These are phyloP conservation scores for Tromatobia lineatoria DNA, from an alignment of 2,888 invertebrate genomes.

Conservation along the genomic window DNA sequence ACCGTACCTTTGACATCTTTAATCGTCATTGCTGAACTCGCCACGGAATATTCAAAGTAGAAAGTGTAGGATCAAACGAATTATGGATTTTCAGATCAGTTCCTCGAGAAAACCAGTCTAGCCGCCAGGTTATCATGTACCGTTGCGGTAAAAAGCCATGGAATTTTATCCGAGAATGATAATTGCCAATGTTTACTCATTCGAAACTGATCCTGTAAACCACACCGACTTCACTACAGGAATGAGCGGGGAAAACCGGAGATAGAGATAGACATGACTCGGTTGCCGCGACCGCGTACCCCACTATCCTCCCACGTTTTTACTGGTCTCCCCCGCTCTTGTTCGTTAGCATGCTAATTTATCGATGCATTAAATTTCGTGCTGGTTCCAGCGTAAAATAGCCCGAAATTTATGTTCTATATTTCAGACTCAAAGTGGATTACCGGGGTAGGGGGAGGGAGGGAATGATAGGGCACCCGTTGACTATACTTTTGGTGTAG, in stretches of 20 bases:
- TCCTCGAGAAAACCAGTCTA: neutral
- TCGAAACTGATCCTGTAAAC: conserved; percentile 41
- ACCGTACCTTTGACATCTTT: neutral
- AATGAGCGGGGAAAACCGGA: conserved; percentile 44
- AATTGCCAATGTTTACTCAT: conserved; percentile 15
- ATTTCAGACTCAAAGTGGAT: conserved; percentile 80
- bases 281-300: conserved; percentile 45
- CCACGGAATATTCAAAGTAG: neutral
- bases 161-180: neutral
- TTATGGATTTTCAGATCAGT: neutral
- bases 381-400: conserved; percentile 73
- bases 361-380: conserved; percentile 82
- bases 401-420: conserved; percentile 79
- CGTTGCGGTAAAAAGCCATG: neutral
- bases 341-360: conserved; percentile 84
- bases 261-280: conserved; percentile 51
- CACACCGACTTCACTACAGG: conserved; percentile 35
- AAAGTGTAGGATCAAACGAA: neutral
- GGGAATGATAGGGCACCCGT: conserved; percentile 52
- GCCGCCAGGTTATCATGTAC: neutral
- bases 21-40: neutral
- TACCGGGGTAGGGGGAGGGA: conserved; percentile 73
- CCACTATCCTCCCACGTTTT: conserved; percentile 45
- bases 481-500: conserved; percentile 60
- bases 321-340: conserved; percentile 39